Conservation (phyloP, 2,797 vertebrate species). For the Melanotaenia parkinsoni region DNA sequence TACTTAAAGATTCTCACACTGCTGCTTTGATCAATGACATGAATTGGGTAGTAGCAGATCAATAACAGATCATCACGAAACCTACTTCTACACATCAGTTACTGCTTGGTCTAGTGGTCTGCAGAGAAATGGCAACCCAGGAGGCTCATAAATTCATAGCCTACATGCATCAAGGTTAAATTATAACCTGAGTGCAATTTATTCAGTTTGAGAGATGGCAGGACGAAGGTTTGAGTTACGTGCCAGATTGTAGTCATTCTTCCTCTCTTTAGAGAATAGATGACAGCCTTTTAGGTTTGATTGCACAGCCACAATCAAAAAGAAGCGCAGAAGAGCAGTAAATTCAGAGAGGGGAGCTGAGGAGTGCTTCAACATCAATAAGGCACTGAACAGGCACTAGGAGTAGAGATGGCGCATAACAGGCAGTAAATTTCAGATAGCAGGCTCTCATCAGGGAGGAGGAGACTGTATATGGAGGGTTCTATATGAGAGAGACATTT, state of each 20-base stretch:
- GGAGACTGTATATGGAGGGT: constrained; percentile 31
- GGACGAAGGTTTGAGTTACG: constrained; percentile 38
- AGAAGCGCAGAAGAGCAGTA: constrained; percentile 33
- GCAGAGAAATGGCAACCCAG: constrained; percentile 45
- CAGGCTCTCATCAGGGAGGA: constrained; percentile 34
- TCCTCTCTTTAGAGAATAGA: constrained; percentile 54
- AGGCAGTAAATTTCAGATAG: constrained; percentile 42
- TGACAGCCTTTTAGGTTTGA: constrained; percentile 62
- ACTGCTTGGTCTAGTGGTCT: constrained; percentile 39
- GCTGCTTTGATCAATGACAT: constrained; percentile 58
- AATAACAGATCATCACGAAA: constrained; percentile 65
- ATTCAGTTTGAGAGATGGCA: constrained; percentile 49
- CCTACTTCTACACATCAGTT: constrained; percentile 63
- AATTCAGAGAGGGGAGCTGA: constrained; percentile 49
- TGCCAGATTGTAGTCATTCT: constrained; percentile 53
- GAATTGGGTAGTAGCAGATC: constrained; percentile 46
- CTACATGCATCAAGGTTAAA: constrained; percentile 57
- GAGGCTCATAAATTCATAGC: constrained; percentile 54
- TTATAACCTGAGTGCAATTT: constrained; percentile 51
- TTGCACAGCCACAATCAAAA: constrained; percentile 47
- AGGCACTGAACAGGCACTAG: constrained; percentile 45
- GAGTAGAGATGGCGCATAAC: constrained; percentile 24
- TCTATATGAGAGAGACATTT: constrained; percentile 5
- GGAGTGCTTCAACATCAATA: constrained; percentile 55
- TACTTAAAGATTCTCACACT: constrained; percentile 56